These are phyloP conservation scores for Periphyllus acericola DNA, from an alignment of 2,888 invertebrate species.

Conservation along the genomic window DNA sequence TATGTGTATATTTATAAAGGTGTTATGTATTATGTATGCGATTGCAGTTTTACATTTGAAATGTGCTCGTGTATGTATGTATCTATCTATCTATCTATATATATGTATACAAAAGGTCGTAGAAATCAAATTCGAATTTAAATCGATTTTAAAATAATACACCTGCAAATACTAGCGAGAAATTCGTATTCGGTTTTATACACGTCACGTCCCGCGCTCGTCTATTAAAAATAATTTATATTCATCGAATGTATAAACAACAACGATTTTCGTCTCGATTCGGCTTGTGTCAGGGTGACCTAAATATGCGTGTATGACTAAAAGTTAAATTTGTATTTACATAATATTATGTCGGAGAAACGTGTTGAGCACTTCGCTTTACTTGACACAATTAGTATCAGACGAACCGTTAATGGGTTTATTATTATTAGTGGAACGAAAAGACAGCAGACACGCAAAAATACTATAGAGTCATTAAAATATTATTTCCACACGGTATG, in stretches of 20 bases:
- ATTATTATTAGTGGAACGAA: background rate
- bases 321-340: constrained; percentile 36
- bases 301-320: constrained; percentile 6
- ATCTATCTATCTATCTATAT: too few relatives aligned
- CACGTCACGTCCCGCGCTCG: background rate
- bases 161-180: too few relatives aligned
- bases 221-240: constrained; percentile 12
- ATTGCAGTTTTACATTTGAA: too few relatives aligned
- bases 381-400: constrained; percentile 17
- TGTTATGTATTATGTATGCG: too few relatives aligned
- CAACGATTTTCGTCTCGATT: constrained; percentile 23
- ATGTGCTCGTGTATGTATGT: too few relatives aligned
- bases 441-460: background rate
- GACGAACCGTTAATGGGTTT: constrained; percentile 17
- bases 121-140: too few relatives aligned
- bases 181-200: background rate
- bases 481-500: too few relatives aligned
- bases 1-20: too few relatives aligned
- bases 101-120: too few relatives aligned
- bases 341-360: constrained; percentile 20
- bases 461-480: background rate
- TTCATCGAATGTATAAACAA: constrained; percentile 30
- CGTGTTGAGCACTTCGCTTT: background rate
- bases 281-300: constrained; percentile 19
- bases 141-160: too few relatives aligned